Conservation (phyloP, 2,888 invertebrate species). For the Melitaea athalia region DNA sequence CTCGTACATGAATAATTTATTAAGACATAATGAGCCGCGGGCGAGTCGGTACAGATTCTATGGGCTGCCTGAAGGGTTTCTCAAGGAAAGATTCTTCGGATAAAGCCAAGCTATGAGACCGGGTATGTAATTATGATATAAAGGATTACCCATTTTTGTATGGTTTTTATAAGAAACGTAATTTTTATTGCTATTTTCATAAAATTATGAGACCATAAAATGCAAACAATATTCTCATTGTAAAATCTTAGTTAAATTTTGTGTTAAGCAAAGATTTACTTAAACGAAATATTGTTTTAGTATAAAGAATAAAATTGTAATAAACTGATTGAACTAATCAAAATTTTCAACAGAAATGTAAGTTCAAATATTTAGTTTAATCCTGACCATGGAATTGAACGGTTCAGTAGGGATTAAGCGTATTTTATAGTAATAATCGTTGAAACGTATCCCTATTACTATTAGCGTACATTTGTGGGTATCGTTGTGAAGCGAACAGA, state of each 20-base stretch:
- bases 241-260: no score
- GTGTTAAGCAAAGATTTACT: no score
- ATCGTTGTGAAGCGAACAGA: slow-evolving; percentile 14
- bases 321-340: slow-evolving; percentile 6
- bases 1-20: slow-evolving; percentile 71
- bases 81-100: slow-evolving; percentile 26
- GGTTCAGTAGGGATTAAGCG: slow-evolving; percentile 18
- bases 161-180: slow-evolving; percentile 9
- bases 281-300: no score
- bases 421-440: slow-evolving; percentile 15
- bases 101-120: slow-evolving; percentile 2
- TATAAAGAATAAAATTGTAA: no score
- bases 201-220: no score
- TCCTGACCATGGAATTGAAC: slow-evolving; percentile 5
- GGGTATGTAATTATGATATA: slow-evolving; percentile 11
- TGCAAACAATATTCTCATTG: no score
- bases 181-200: no score
- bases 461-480: slow-evolving; percentile 17
- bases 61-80: slow-evolving; percentile 37
- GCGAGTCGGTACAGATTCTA: slow-evolving; percentile 60
- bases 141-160: slow-evolving; percentile 12
- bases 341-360: slow-evolving; percentile 11
- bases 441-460: not conserved
- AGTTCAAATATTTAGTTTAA: not conserved
- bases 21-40: slow-evolving; percentile 72